phyloP scores from a whole-genome alignment of 2,113 vertebrate species.

The Colinus virginianus region DNA sequence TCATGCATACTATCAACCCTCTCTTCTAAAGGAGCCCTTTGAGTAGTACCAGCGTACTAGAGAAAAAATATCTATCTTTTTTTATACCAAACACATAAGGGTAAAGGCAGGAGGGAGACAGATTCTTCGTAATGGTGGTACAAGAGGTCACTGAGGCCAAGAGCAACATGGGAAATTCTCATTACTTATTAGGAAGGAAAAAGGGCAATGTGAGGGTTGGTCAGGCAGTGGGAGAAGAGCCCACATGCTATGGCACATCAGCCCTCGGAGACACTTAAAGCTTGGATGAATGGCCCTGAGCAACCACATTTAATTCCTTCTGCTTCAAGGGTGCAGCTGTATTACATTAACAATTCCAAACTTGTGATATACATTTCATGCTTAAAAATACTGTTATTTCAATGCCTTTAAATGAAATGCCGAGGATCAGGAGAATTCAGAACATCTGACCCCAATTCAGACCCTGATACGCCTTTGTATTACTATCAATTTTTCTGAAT shows the following conservation, averaged over 20 bases:
- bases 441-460: background rate
- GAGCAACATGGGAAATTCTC: background rate
- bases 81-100: background rate
- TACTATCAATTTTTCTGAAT: background rate
- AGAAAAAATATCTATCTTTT: background rate
- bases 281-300: background rate
- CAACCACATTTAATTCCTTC: background rate
- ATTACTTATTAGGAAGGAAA: background rate
- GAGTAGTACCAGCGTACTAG: background rate
- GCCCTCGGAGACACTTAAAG: background rate
- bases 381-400: background rate
- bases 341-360: background rate
- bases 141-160: background rate
- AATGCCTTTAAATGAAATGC: background rate
- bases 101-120: background rate
- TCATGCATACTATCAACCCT: background rate
- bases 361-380: background rate
- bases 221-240: background rate
- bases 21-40: background rate
- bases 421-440: background rate
- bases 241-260: background rate
- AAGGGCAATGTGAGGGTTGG: rapidly evolving
- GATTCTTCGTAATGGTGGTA: background rate
- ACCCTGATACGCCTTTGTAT: background rate
- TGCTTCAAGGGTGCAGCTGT: background rate